These are phyloP conservation scores for Drosophila glabriapex DNA, from an alignment of 2,888 invertebrate genomes.

Conservation along the genomic window DNA sequence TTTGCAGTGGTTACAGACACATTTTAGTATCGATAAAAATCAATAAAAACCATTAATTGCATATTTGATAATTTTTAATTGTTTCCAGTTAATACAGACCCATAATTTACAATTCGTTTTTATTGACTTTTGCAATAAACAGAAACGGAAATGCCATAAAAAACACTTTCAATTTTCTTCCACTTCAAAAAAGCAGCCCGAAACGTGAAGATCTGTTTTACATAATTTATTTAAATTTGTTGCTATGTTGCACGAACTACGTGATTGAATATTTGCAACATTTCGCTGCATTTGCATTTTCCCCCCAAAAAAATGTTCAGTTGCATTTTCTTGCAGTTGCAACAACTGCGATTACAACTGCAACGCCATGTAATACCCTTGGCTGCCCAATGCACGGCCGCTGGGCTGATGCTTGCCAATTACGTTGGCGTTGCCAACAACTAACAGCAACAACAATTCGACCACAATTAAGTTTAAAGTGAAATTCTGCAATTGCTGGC, in stretches of 20 bases:
- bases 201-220: slow-evolving; percentile 61
- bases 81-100: slow-evolving; percentile 49
- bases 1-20: slow-evolving; percentile 12
- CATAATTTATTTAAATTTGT: slow-evolving; percentile 79
- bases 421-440: slow-evolving; percentile 55
- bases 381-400: slow-evolving; percentile 60
- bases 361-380: slow-evolving; percentile 68
- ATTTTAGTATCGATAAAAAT: slow-evolving; percentile 27
- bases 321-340: slow-evolving; percentile 52
- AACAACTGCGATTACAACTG: slow-evolving; percentile 28
- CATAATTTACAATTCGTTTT: slow-evolving; percentile 50
- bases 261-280: slow-evolving; percentile 81
- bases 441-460: slow-evolving; percentile 40
- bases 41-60: slow-evolving; percentile 23
- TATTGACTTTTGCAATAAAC: slow-evolving; percentile 18
- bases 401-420: slow-evolving; percentile 67
- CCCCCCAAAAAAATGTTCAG: slow-evolving; percentile 43
- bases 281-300: slow-evolving; percentile 62
- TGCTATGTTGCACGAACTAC: slow-evolving; percentile 74
- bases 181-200: slow-evolving; percentile 15
- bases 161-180: slow-evolving; percentile 41
- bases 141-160: slow-evolving; percentile 56
- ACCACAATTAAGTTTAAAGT: slow-evolving; percentile 73
- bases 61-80: slow-evolving; percentile 47
- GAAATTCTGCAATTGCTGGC: slow-evolving; percentile 77